A percentile compares a stretch with the other conserved stretches of the same genome.
Evolutionary conservation across 23 tunicate species (phyloP).

Genomic region (Halocynthia roretzi): DNA sequence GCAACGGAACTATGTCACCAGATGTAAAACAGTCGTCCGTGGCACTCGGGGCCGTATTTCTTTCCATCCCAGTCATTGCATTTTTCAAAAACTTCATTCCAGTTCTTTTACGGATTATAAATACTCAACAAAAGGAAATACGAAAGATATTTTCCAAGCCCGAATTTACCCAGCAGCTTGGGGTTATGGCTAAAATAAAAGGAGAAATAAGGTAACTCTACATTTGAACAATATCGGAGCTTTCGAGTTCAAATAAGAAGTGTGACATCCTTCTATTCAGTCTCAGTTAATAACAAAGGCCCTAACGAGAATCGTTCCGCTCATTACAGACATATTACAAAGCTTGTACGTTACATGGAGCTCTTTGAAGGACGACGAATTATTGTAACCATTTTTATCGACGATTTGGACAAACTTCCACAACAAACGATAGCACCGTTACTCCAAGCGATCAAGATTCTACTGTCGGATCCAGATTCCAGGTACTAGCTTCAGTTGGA

Average conservation of each 20-base stretch:
- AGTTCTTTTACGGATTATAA: slow-evolving; percentile 2
- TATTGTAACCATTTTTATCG: slow-evolving; percentile 15
- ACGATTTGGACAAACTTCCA: slow-evolving; percentile 22
- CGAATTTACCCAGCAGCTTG: slow-evolving; percentile 21
- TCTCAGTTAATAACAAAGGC: not conserved
- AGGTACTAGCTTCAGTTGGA: not conserved
- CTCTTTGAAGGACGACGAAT: slow-evolving; percentile 23
- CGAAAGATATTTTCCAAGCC: slow-evolving; percentile 17
- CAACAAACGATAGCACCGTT: slow-evolving; percentile 23
- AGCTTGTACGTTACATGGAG: slow-evolving; percentile 20
- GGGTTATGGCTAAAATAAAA: slow-evolving; percentile 25
- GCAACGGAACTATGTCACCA: not conserved
- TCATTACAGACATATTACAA: slow-evolving; percentile 14
- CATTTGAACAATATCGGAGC: not conserved
- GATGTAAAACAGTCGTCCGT: not conserved
- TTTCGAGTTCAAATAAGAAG: not conserved
- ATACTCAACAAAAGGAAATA: not conserved
- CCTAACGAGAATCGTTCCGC: not conserved
- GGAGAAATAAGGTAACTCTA: slow-evolving; percentile 5
- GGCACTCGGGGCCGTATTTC: slow-evolving; percentile 7
- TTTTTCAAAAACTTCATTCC: slow-evolving; percentile 3
- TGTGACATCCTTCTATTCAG: not conserved
- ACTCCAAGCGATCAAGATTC: slow-evolving; percentile 23
- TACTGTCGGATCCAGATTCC: slow-evolving; percentile 16
- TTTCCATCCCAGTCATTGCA: slow-evolving; percentile 15